phyloP scores from a whole-genome alignment of 2,113 vertebrate genomes.

The Guaruba guarouba region DNA sequence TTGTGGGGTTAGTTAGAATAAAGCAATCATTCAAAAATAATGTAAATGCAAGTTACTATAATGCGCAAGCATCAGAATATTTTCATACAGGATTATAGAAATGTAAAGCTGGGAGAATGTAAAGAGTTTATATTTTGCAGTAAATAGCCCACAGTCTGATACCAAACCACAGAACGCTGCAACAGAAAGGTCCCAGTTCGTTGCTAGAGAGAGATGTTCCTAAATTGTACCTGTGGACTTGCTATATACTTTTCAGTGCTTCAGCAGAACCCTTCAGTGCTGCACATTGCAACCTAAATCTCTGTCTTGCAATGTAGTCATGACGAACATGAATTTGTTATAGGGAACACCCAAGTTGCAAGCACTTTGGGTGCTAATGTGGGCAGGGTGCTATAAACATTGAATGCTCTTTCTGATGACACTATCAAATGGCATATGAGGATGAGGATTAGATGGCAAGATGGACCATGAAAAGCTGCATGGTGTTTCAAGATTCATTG shows the following conservation, averaged over 20 bases:
- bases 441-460: not conserved
- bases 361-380: not conserved
- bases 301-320: not conserved
- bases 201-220: not conserved
- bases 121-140: not conserved
- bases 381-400: not conserved
- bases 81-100: not conserved
- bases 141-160: not conserved
- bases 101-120: not conserved
- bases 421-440: not conserved
- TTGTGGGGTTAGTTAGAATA: not conserved
- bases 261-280: not conserved
- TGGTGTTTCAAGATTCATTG: not conserved
- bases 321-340: not conserved
- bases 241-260: not conserved
- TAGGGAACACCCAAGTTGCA: not conserved
- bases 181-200: not conserved
- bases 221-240: not conserved
- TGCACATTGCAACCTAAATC: not conserved
- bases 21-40: not conserved
- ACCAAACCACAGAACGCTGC: not conserved
- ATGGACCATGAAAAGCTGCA: not conserved
- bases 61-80: not conserved
- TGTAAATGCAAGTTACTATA: not conserved
- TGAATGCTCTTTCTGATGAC: not conserved